A percentile compares a stretch with the other conserved stretches of the same genome.
Conservation (phyloP, 1,140 invertebrate genomes). For the Steinernema feltiae region DNA sequence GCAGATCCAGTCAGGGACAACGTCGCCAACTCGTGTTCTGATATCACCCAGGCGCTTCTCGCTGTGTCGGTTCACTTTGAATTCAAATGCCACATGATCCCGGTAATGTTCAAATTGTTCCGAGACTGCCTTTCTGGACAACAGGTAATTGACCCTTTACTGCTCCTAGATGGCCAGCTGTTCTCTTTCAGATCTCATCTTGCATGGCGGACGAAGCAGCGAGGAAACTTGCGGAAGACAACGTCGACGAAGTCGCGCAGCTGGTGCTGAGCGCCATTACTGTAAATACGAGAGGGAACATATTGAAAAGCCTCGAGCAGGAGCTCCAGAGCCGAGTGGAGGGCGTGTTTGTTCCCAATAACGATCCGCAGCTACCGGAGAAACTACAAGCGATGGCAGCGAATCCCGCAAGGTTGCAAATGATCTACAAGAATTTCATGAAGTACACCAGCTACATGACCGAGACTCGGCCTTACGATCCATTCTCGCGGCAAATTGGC, state of each 20-base stretch:
- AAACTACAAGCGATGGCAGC: no score
- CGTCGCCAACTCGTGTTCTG: conserved; percentile 83
- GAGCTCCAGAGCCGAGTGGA: neutral
- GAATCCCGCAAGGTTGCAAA: no score
- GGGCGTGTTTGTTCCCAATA: neutral
- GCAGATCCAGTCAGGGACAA: conserved; percentile 84
- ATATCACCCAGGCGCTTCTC: conserved; percentile 90
- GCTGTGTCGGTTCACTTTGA: conserved; percentile 75
- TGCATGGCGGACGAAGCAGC: conserved; percentile 4
- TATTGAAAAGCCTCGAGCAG: neutral
- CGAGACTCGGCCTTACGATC: neutral
- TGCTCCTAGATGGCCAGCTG: neutral
- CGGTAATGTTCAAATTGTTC: neutral
- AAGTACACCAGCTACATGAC: neutral
- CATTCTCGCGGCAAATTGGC: neutral
- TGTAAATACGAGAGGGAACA: neutral
- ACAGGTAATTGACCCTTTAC: conserved; percentile 57
- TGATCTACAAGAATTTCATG: neutral
- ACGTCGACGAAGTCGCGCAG: neutral
- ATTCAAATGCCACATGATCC: neutral
- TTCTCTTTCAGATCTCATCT: neutral
- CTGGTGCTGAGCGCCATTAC: neutral
- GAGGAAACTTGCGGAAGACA: neutral
- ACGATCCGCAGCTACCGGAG: no score
- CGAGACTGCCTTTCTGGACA: conserved; percentile 92